phyloP scores from a whole-genome alignment of 2,888 invertebrate species.

The Polydrusus cervinus region DNA sequence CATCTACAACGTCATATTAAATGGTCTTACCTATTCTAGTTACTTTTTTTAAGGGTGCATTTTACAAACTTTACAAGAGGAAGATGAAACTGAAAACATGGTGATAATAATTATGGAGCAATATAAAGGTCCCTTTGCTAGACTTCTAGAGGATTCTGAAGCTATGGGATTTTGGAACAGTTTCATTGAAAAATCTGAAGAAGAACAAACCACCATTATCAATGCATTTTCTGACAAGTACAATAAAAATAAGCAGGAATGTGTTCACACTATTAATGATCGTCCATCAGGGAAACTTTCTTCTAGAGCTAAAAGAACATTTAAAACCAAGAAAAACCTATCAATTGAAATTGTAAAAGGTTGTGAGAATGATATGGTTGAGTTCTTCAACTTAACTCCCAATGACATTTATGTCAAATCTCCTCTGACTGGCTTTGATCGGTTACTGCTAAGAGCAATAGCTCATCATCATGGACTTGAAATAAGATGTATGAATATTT shows the following conservation, averaged over 20 bases:
- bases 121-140: constrained; percentile 63
- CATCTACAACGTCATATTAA: too few relatives aligned
- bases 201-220: constrained; percentile 61
- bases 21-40: not conserved
- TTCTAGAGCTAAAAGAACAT: constrained; percentile 62
- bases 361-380: constrained; percentile 62
- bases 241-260: constrained; percentile 4
- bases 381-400: constrained; percentile 62
- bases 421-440: constrained; percentile 64
- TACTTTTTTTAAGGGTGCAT: constrained; percentile 57
- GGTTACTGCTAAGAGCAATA: constrained; percentile 65
- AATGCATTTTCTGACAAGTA: constrained; percentile 42
- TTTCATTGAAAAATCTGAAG: constrained; percentile 65
- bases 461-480: constrained; percentile 66
- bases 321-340: constrained; percentile 64
- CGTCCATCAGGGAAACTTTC: constrained; percentile 61
- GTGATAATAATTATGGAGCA: constrained; percentile 61
- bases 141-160: constrained; percentile 61
- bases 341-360: constrained; percentile 61
- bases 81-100: constrained; percentile 60
- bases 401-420: constrained; percentile 59
- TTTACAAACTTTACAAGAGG: constrained; percentile 63
- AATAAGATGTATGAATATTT: constrained; percentile 61
- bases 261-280: constrained; percentile 13
- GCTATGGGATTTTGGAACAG: constrained; percentile 65